These are phyloP conservation scores for Octopus bimaculoides DNA, from an alignment of 1,140 invertebrate genomes.

Conservation along the genomic window DNA sequence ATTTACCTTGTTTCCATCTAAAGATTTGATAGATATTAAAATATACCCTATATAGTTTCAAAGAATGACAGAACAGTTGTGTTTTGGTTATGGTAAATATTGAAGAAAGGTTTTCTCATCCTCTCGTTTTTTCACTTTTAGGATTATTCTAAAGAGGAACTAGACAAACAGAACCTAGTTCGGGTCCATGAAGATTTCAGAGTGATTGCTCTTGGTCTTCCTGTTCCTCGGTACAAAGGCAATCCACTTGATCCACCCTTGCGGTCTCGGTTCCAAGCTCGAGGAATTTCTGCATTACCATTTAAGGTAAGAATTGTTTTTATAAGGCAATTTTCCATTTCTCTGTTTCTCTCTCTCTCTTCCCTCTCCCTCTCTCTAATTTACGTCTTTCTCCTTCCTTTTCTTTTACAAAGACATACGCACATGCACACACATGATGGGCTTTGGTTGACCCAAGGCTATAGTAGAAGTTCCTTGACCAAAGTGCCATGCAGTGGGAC, in stretches of 20 bases:
- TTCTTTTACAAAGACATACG: no score
- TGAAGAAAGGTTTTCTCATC: neutral
- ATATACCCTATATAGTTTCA: no score
- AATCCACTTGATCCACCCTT: constrained; percentile 94
- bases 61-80: neutral
- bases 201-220: constrained; percentile 55
- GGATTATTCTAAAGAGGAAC: constrained; percentile 74
- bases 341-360: neutral
- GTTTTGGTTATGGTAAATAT: neutral
- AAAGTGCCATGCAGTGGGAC: no score
- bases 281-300: constrained; percentile 68
- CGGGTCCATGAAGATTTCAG: constrained; percentile 79
- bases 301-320: constrained; percentile 45
- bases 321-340: neutral
- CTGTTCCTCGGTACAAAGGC: constrained; percentile 65
- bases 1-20: no score
- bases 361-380: neutral
- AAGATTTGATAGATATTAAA: no score
- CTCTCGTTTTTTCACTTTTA: constrained; percentile 52
- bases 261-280: constrained; percentile 89
- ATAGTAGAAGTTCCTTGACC: no score
- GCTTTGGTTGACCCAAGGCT: no score
- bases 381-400: no score
- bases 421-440: no score
- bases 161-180: constrained; percentile 83